Conservation (phyloP, 1,140 invertebrate species). For the Drosophila littoralis region DNA sequence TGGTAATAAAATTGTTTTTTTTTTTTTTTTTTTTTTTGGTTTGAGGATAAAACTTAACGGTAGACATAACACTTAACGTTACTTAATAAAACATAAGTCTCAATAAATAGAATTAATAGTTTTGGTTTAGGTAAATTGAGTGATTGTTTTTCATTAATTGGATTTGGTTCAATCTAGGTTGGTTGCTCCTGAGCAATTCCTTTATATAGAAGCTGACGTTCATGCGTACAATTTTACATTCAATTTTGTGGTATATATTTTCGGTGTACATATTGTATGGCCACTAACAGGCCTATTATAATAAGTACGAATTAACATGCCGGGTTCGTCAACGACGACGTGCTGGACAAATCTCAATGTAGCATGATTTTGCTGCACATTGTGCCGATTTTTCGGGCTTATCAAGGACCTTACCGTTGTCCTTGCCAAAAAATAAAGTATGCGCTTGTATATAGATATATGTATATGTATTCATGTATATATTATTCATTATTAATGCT, state of each 20-base stretch:
- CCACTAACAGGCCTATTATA: conserved; percentile 35
- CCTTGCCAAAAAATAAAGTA: conserved; percentile 61
- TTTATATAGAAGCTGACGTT: conserved; percentile 21
- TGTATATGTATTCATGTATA: conserved; percentile 55
- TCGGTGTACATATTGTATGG: conserved; percentile 30
- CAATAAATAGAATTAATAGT: conserved; percentile 49
- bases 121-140: conserved; percentile 72
- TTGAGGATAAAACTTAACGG: conserved; percentile 69
- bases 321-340: conserved; percentile 53
- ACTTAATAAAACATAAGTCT: conserved; percentile 55
- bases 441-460: conserved; percentile 72
- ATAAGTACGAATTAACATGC: conserved; percentile 20
- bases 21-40: conserved; percentile 14
- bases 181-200: conserved; percentile 16
- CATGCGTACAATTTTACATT: conserved; percentile 20
- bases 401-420: conserved; percentile 11
- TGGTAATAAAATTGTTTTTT: not conserved
- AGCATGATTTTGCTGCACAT: conserved; percentile 74
- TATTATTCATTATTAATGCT: conserved; percentile 65
- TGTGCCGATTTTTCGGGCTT: not conserved
- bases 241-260: conserved; percentile 23
- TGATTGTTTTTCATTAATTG: conserved; percentile 80
- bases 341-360: conserved; percentile 80
- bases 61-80: conserved; percentile 72
- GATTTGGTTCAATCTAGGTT: conserved; percentile 59